Conservation (phyloP, 2,797 vertebrate species). For the Hypotaenidia philippensis region DNA sequence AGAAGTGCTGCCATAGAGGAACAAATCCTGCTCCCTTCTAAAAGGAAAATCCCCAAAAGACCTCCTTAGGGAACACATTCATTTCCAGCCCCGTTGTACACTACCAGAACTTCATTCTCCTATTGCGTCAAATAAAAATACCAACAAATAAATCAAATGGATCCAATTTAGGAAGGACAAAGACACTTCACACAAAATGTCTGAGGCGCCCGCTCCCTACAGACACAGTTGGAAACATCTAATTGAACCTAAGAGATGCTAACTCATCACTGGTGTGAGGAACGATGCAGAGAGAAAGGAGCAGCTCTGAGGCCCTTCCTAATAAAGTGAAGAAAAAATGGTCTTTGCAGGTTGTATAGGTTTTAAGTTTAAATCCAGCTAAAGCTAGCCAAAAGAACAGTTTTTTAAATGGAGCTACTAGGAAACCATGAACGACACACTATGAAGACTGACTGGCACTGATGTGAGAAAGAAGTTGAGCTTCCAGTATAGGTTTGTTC, state of each 20-base stretch:
- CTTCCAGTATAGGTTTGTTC: background rate
- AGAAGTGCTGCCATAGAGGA: background rate
- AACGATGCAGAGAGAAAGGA: background rate
- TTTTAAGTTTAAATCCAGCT: background rate
- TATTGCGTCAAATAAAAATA: background rate
- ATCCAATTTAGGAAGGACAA: background rate
- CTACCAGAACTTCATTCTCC: background rate
- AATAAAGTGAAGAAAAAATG: background rate
- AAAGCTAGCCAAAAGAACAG: background rate
- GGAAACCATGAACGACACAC: background rate
- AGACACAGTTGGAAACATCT: rapidly evolving
- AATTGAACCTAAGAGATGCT: background rate
- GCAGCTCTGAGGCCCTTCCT: background rate
- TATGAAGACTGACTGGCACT: background rate
- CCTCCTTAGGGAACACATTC: background rate
- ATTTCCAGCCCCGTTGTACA: background rate
- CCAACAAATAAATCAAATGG: background rate
- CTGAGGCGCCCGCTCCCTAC: background rate
- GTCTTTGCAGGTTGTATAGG: background rate
- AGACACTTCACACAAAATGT: background rate
- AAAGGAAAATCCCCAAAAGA: background rate
- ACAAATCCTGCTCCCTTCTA: background rate
- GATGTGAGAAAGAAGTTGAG: background rate
- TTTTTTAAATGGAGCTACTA: background rate
- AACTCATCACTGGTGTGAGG: background rate